phyloP scores from a whole-genome alignment of 1,140 invertebrate species.

The Thaumetopoea pityocampa region DNA sequence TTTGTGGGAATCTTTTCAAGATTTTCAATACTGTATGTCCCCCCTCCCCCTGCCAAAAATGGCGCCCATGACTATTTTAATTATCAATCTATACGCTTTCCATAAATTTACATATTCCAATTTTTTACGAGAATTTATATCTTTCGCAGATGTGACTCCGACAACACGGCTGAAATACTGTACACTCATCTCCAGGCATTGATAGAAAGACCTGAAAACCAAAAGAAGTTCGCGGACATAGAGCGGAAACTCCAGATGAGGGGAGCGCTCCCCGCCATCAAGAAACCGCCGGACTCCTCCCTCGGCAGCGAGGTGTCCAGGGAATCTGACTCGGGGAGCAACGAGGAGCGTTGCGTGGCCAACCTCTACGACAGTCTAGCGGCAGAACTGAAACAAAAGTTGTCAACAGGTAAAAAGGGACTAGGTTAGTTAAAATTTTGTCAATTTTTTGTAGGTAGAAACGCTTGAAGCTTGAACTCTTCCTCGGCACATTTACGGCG shows the following conservation, averaged over 20 bases:
- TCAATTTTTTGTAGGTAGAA: conserved; percentile 37
- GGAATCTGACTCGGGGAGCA: conserved; percentile 86
- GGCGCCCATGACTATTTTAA: no score
- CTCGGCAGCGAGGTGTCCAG: conserved; percentile 84
- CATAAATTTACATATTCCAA: no score
- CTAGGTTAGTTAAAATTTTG: conserved; percentile 58
- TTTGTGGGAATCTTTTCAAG: no score
- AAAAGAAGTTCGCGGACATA: conserved; percentile 89
- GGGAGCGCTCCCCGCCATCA: conserved; percentile 50
- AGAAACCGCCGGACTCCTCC: conserved; percentile 79
- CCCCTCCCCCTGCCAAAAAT: no score
- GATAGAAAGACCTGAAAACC: conserved; percentile 90
- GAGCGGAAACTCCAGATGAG: conserved; percentile 80
- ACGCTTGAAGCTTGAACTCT: conserved; percentile 2
- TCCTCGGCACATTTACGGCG: no score
- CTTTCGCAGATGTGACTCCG: conserved; percentile 87
- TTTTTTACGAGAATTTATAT: no score
- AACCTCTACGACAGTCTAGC: conserved; percentile 92
- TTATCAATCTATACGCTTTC: no score
- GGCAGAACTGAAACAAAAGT: conserved; percentile 91
- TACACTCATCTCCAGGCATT: conserved; percentile 88
- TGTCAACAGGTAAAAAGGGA: conserved; percentile 78
- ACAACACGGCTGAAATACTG: conserved; percentile 92
- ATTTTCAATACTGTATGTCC: no score
- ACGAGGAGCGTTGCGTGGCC: conserved; percentile 79